A percentile compares a stretch with the other conserved stretches of the same genome.
Evolutionary conservation across 2,888 invertebrate genomes (phyloP).

Genomic region (Chaetoderma sp.): DNA sequence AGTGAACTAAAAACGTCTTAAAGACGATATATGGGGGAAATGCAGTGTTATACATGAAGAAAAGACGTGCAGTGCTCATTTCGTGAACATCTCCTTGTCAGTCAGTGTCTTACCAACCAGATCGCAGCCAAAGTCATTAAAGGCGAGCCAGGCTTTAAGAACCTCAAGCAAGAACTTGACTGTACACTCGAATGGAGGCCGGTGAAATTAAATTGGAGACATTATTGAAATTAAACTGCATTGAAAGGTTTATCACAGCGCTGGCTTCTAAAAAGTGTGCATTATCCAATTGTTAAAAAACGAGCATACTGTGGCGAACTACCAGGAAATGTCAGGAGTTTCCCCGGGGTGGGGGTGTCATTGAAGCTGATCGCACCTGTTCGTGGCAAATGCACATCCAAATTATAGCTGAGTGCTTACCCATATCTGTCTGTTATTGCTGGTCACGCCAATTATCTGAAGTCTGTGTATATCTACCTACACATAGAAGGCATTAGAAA

Average conservation of each 20-base stretch:
- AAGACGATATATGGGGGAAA: conserved; percentile 13
- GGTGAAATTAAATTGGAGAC: neutral
- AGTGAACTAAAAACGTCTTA: conserved; percentile 5
- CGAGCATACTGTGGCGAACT: conserved; percentile 23
- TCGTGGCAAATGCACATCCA: conserved; percentile 18
- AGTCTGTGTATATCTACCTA: conserved; percentile 26
- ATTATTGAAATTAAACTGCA: neutral
- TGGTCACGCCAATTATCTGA: conserved; percentile 26
- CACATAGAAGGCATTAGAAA: conserved; percentile 16
- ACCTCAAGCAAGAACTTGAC: neutral
- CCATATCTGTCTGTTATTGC: conserved; percentile 33
- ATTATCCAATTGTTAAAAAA: conserved; percentile 14
- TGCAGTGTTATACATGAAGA: conserved; percentile 19
- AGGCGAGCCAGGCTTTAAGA: conserved; percentile 12
- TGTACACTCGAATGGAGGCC: neutral
- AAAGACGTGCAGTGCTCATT: conserved; percentile 17
- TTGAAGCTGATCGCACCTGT: conserved; percentile 27
- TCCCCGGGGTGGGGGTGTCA: conserved; percentile 14
- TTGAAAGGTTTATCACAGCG: neutral
- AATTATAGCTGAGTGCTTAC: conserved; percentile 21
- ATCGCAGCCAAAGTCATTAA: conserved; percentile 12
- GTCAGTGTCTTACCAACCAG: conserved; percentile 20
- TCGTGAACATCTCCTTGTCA: conserved; percentile 26
- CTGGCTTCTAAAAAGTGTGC: conserved; percentile 15
- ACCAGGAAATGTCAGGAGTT: conserved; percentile 22